Base-by-base conservation (phyloP, 2,113 vertebrate species). In the Dasyornis broadbenti region DNA sequence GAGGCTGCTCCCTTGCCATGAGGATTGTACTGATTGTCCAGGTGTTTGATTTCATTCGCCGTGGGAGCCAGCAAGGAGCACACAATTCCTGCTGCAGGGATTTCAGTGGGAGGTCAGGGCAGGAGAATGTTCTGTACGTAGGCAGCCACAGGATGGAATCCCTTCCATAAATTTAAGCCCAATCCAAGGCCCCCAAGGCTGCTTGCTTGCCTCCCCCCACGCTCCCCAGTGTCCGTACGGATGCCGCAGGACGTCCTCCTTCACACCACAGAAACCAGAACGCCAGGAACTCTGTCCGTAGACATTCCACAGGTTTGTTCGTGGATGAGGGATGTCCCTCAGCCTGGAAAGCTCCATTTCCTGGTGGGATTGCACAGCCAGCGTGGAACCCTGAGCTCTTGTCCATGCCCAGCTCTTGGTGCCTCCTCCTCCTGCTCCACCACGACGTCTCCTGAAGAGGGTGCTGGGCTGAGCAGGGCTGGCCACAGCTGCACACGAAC, bases 21-120 rank as follows among this genome's bases (percentile, higher is more conserved):
- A 80, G 4, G 30, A 73, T 81, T 83, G 80, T 68, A 81, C 92
- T 96, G 92, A 96, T 96, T 94, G 89, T 89, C 94, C 91, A 1
- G 66, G 56, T 13, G 78, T 82, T 94, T 94, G 95, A 94, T 95
- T 96, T 94, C 84, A 95, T 95, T 95, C 89, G 91, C 91, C 45
- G 9, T 52, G 77, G 93, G 89, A 89, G 64, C 63, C 79, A 17
- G 88, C 23, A 66, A 92, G 69, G 72, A 60, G 80, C 47, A 39
- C 40, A 45, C 50, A 30, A 22, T 65, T 95, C 66, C 82, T 71
- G 0, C 82, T 80, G 40, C 31, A 82, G 95, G 91, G 96, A 86
- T 83, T 86, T 89, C 93, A 65, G 18, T 26, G 21, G 1, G 79
- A 73, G 71, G 86, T 72, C 37, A 19, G 68, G 86, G 80, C 68